A percentile compares a stretch with the other conserved stretches of the same genome.
phyloP scores from a whole-genome alignment of 2,888 invertebrate species.

The Aporophyla lueneburgensis region DNA sequence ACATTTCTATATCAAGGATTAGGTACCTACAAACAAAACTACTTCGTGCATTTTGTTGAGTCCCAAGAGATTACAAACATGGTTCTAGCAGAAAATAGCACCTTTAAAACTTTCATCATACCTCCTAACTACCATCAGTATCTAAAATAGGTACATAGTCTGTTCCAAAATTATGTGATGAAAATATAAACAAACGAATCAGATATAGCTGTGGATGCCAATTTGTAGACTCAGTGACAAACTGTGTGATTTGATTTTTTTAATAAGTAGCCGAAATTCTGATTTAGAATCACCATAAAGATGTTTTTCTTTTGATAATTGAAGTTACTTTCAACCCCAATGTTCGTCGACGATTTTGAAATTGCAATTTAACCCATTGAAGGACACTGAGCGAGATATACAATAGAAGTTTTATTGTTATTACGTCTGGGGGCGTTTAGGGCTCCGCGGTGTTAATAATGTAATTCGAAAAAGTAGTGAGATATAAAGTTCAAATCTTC shows the following conservation, averaged over 20 bases:
- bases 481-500: background rate
- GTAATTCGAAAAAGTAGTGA: background rate
- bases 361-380: too few relatives aligned
- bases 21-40: background rate
- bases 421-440: too few relatives aligned
- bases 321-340: too few relatives aligned
- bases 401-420: too few relatives aligned
- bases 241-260: background rate
- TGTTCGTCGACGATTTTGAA: background rate
- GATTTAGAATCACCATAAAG: background rate
- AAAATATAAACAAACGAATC: background rate
- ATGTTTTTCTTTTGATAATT: background rate
- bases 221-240: background rate
- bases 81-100: background rate
- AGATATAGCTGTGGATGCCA: background rate
- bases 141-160: background rate
- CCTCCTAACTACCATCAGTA: too few relatives aligned
- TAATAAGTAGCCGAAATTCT: background rate
- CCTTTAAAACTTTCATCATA: background rate
- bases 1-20: background rate
- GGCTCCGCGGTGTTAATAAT: background rate
- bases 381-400: too few relatives aligned
- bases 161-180: too few relatives aligned
- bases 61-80: background rate
- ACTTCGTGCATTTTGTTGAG: background rate